Evolutionary conservation across 2,888 invertebrate genomes (phyloP).

Genomic region (Sarcophaga variegata): DNA sequence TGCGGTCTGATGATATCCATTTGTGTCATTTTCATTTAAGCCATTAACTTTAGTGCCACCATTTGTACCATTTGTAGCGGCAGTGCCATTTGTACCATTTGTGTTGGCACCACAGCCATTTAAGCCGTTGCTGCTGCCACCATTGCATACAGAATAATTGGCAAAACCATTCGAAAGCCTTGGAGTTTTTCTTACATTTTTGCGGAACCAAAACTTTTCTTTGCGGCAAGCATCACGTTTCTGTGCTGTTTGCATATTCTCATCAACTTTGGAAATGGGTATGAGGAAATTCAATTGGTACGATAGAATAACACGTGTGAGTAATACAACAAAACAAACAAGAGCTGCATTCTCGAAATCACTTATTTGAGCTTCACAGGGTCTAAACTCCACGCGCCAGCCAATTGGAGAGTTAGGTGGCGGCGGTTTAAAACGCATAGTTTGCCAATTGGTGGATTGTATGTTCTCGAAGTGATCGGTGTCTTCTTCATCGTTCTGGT

Average conservation of each 20-base stretch:
- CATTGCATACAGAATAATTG: constrained; percentile 41
- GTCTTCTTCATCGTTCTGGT: constrained; percentile 96
- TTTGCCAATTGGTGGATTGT: constrained; percentile 99
- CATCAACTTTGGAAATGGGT: constrained; percentile 98
- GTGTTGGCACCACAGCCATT: constrained; percentile 65
- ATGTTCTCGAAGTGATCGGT: constrained; percentile 99
- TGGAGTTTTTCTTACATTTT: constrained; percentile 85
- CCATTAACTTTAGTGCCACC: constrained; percentile 22
- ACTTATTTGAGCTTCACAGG: constrained; percentile 98
- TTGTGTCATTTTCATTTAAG: constrained; percentile 2
- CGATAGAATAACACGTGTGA: constrained; percentile 97
- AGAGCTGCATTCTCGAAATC: constrained; percentile 99
- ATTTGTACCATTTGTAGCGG: constrained; percentile 15
- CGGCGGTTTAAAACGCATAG: constrained; percentile 99
- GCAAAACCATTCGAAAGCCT: constrained; percentile 59
- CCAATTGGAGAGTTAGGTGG: constrained; percentile 97
- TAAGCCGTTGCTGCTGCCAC: constrained; percentile 4
- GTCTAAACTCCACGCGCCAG: constrained; percentile 99
- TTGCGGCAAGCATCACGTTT: constrained; percentile 91
- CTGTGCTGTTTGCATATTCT: constrained; percentile 98
- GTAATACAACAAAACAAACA: constrained; percentile 97
- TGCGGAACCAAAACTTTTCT: constrained; percentile 96
- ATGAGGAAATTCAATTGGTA: constrained; percentile 97
- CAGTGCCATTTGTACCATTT: constrained; percentile 49
- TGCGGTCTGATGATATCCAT: constrained; percentile 67